Evolutionary conservation across 2,888 invertebrate genomes (phyloP), one percentile per base, ranked within the genome.

Genomic region (Lagria hirta): DNA sequence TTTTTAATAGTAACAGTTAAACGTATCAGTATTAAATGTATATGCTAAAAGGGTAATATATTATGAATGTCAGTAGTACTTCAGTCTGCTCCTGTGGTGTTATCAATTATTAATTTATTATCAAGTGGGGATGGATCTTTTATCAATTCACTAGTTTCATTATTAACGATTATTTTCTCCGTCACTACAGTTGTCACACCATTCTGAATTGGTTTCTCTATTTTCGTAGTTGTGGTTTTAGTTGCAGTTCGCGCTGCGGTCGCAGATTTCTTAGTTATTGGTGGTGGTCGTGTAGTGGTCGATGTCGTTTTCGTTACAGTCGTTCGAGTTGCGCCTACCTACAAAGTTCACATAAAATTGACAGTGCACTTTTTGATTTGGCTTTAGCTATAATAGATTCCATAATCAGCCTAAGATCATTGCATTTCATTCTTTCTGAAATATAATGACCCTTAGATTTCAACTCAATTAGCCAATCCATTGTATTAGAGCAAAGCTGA

Each of bases 111-210:
- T 42, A 68, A 40, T 48, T 68, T 69, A 52, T 68, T 68, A 52
- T 68, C 65, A 33, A 71, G 30, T 5, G 72, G 72, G 4, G 71
- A 72, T 47, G 66, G 64, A 55, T 73, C 72, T 55, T 71, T 72
- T 15, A 43, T 17, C 20, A 48, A 24, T 13, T 15, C 56, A 17
- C 58, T 53, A 28, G 64, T 62, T 16, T 54, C 45, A 20, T 60
- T 58, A 16, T 55, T 55, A n/a, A 57, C 45, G 28, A 57, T 57
- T 46, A 59, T 58, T 46, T 65, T 58, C 3, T 60, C 61, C 10
- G 60, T 55, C 26, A 57, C 52, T 3, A 57, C 54, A 1, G 58
- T 38, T 33, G 54, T 56, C 5, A 63, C 50, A 34, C 65, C 67
- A 30, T 66, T 68, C 45, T 66, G 58, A 44, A 68, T 61, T 3